Percentiles rank a stretch among this genome's conserved stretches.
Evolutionary conservation across 2,797 vertebrate genomes (phyloP).

Genomic region (Myotis myotis): DNA sequence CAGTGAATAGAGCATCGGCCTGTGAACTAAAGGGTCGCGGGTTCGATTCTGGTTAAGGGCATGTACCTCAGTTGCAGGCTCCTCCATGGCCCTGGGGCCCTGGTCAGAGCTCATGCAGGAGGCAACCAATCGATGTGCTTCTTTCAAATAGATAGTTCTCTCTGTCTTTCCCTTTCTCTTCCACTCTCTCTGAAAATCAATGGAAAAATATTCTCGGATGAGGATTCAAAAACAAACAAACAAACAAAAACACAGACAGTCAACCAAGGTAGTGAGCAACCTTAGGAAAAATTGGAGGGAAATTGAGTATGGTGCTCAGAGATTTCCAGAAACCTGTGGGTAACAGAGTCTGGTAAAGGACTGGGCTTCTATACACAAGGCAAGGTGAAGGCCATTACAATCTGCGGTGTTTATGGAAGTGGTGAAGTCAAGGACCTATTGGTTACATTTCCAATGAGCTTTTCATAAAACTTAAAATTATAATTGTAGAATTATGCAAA

Average conservation of each 20-base stretch:
- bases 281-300: not conserved
- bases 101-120: too few relatives aligned
- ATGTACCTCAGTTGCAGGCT: too few relatives aligned
- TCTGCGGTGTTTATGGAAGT: not conserved
- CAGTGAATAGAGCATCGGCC: too few relatives aligned
- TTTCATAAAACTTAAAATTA: not conserved
- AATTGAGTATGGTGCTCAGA: not conserved
- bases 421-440: not conserved
- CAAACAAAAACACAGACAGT: not conserved
- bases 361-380: not conserved
- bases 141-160: too few relatives aligned
- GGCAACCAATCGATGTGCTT: too few relatives aligned
- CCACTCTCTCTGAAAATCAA: too few relatives aligned
- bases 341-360: not conserved
- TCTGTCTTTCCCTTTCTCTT: too few relatives aligned
- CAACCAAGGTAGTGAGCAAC: not conserved
- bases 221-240: too few relatives aligned
- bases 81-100: too few relatives aligned
- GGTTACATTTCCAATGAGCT: not conserved
- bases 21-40: too few relatives aligned
- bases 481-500: not conserved
- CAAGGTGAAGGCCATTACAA: not conserved
- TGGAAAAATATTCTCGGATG: too few relatives aligned
- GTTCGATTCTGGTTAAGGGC: too few relatives aligned
- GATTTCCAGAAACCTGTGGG: not conserved